Conservation (phyloP, 2,888 invertebrate genomes). For the Calameuta filiformis region DNA sequence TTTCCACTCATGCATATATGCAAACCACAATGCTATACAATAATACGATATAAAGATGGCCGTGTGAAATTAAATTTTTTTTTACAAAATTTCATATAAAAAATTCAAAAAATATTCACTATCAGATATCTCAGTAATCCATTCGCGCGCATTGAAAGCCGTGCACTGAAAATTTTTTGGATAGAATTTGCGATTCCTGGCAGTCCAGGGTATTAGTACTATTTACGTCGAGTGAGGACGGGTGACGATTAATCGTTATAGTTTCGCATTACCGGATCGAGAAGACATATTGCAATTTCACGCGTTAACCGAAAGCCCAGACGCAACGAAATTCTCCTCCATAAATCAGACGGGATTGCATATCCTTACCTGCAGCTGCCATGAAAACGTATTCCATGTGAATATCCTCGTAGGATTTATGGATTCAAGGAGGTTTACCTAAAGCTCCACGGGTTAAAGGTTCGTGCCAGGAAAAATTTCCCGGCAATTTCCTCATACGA, state of each 20-base stretch:
- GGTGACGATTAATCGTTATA: background rate
- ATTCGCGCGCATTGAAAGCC: no score
- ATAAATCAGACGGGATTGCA: constrained; percentile 26
- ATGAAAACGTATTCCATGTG: constrained; percentile 4
- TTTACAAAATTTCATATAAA: no score
- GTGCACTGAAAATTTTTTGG: background rate
- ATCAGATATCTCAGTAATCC: no score
- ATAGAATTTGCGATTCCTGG: background rate
- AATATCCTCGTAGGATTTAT: background rate
- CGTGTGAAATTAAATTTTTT: no score
- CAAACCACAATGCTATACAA: no score
- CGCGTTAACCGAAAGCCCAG: constrained; percentile 13
- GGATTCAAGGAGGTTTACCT: background rate
- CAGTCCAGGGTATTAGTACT: no score
- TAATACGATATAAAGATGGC: no score
- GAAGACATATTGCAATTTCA: constrained; percentile 17
- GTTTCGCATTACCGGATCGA: background rate
- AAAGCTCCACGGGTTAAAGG: background rate
- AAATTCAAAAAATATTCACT: no score
- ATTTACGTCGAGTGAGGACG: no score
- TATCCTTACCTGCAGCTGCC: constrained; percentile 9
- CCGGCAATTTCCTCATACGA: background rate
- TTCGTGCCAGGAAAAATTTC: background rate
- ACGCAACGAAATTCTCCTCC: constrained; percentile 5
- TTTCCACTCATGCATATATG: no score